Evolutionary conservation across 2,797 vertebrate genomes (phyloP), one percentile per base, ranked within the genome.

Genomic region (Sus cebifrons): DNA sequence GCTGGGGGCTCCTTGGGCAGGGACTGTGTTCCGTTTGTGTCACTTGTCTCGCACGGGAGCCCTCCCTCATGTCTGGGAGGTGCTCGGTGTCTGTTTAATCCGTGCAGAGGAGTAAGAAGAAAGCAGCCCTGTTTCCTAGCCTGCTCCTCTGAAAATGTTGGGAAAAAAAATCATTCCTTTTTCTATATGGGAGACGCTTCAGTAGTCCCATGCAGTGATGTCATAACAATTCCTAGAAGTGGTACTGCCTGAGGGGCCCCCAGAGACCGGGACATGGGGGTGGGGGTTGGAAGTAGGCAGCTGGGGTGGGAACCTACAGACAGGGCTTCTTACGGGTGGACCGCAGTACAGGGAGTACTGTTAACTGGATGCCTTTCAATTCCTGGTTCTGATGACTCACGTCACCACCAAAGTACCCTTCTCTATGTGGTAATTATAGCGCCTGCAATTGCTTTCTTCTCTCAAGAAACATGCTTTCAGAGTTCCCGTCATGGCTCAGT

Each of bases 291-390:
- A 8, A 4, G 10, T 36, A 36, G 73, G 6, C 12, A 90, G 40
- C 62, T 27, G 15, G 1, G 58, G 9, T 44, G 49, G 36, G 92
- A 67, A 77, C 8, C 17, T 60, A 44, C 54, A 73, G 40, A 15
- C 17, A 36, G 70, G 18, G 23, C 56, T 95, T 65, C 56, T 36
- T 78, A 49, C 68, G 6, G 70, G n/a, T 6, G 65, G 52, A 21
- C 56, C 25, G 9, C 13, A 52, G 5, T 12, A 14, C 1, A 2
- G 25, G 27, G n/a, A 14, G 75, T 4, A 70, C 49, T 54, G 6
- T 23, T 1, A 0, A 32, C 36, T 40, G 11, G 36, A 23, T 40
- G 40, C 13, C 11, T 1, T 36, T 86, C 20, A 40, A 0, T 65
- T 74, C 8, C 12, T 40, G 7, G 23, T 78, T 70, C 44, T 9